Base-by-base conservation (phyloP, 2,113 vertebrate genomes). In the Tachysurus fulvidraco region DNA sequence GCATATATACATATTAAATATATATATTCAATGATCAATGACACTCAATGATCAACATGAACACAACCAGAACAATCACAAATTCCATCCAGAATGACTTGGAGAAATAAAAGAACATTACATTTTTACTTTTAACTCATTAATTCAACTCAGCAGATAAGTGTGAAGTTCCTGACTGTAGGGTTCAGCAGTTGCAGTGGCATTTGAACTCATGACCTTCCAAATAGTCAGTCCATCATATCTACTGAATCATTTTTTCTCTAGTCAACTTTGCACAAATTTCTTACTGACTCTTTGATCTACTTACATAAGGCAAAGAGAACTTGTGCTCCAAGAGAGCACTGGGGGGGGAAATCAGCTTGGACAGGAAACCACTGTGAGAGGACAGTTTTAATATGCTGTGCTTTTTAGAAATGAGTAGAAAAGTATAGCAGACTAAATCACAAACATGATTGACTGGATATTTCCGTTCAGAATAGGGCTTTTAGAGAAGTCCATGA, bases 381-480 rank as follows among this genome's bases (percentile, higher is more conserved):
- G 67, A 64, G 78, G 36, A 44, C 0, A 10, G n/a, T 28, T 83
- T 55, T 55, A 73, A 23, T 46, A 46, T 23, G 74, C 74, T 85
- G 5, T 83, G 65, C 57, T 36, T 74, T 19, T 36, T 41, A 46
- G 3, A 80, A 36, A 73, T 21, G 19, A 12, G 64, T 78, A 55
- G 46, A 50, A 50, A 50, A 50, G 5, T 50, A 59, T 1, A 7
- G 17, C 6, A 84, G 62, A 16, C 46, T 52, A 41, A 41, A 74
- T 62, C 23, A 25, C 3, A 3, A 21, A 21, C 46, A 76, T 21
- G 16, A 50, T 36, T 67, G 52, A 62, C 54, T 44, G 55, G 87
- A 84, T 84, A 71, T 88, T 64, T 84, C 83, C 52, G 52, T 54
- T 81, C 65, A 64, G 80, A 84, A 80, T 41, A 30, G 25, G 30